These are phyloP conservation scores for Drosophila asahinai DNA, from an alignment of 1,140 invertebrate species.

Conservation along the genomic window DNA sequence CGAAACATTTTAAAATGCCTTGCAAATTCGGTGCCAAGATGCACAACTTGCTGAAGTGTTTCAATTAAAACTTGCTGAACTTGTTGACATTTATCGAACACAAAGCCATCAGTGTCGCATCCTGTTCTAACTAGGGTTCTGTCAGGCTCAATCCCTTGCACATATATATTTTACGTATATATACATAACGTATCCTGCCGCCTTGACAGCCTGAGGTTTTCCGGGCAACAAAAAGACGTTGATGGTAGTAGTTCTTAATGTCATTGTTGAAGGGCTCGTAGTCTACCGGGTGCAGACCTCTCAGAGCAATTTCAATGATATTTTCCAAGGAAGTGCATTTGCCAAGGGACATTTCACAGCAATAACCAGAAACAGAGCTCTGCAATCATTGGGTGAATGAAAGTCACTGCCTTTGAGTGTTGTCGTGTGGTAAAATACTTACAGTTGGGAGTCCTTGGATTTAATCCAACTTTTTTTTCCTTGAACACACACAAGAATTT, in stretches of 20 bases:
- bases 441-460: conserved; percentile 1
- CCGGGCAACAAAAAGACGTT: conserved; percentile 35
- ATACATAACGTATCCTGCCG: conserved; percentile 14
- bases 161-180: neutral
- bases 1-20: conserved; percentile 47
- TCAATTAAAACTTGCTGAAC: conserved; percentile 80
- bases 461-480: neutral
- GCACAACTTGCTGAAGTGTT: conserved; percentile 61
- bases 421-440: neutral
- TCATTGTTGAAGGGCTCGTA: conserved; percentile 53
- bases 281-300: conserved; percentile 17
- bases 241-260: conserved; percentile 54
- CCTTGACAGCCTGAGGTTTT: conserved; percentile 21
- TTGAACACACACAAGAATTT: neutral
- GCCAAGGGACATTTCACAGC: conserved; percentile 50
- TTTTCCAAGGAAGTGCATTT: conserved; percentile 41
- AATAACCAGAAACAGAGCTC: conserved; percentile 54
- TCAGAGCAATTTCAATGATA: conserved; percentile 16
- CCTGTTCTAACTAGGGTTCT: conserved; percentile 28
- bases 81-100: conserved; percentile 81
- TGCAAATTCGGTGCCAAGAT: conserved; percentile 58
- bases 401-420: neutral
- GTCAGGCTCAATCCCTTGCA: conserved; percentile 16
- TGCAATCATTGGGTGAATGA: conserved; percentile 16
- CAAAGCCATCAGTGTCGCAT: conserved; percentile 49